A percentile compares a stretch with the other conserved stretches of the same genome.
Conservation (phyloP, 2,797 vertebrate genomes). For the Enteromius afrohamiltoni region DNA sequence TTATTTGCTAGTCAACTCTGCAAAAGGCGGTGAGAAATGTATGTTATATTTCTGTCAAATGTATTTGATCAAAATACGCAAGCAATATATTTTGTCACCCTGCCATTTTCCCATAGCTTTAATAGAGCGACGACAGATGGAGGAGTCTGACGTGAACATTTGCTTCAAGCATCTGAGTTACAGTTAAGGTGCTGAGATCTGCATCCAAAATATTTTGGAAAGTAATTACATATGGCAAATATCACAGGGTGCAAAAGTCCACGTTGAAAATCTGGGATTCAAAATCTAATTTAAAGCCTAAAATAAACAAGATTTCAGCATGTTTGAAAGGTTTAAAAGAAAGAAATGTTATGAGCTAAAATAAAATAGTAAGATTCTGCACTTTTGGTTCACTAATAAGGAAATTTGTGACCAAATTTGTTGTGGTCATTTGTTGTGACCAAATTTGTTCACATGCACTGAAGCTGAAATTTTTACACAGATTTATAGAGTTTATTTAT, state of each 20-base stretch:
- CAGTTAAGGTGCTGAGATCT: not conserved
- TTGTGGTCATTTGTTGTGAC: not conserved
- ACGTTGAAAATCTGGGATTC: conserved; percentile 9
- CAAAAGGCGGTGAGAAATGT: not conserved
- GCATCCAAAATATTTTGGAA: conserved; percentile 31
- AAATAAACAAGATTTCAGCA: not conserved
- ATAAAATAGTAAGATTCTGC: not conserved
- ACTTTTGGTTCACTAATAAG: not conserved
- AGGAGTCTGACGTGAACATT: not conserved
- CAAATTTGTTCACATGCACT: no score
- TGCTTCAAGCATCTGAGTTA: conserved; percentile 14
- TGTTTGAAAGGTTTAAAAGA: not conserved
- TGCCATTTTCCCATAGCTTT: not conserved
- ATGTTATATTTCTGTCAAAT: not conserved
- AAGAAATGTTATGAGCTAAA: not conserved
- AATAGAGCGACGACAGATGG: conserved; percentile 6
- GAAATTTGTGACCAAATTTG: not conserved
- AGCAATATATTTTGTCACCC: conserved; percentile 25
- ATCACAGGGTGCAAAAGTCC: not conserved
- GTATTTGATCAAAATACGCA: conserved; percentile 11
- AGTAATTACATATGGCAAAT: conserved; percentile 32
- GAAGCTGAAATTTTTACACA: not conserved
- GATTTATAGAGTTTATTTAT: not conserved
- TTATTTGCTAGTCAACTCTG: not conserved
- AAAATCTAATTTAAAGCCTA: not conserved